Base-by-base conservation (phyloP, 2,888 invertebrate species). In the Epinotia demarniana region DNA sequence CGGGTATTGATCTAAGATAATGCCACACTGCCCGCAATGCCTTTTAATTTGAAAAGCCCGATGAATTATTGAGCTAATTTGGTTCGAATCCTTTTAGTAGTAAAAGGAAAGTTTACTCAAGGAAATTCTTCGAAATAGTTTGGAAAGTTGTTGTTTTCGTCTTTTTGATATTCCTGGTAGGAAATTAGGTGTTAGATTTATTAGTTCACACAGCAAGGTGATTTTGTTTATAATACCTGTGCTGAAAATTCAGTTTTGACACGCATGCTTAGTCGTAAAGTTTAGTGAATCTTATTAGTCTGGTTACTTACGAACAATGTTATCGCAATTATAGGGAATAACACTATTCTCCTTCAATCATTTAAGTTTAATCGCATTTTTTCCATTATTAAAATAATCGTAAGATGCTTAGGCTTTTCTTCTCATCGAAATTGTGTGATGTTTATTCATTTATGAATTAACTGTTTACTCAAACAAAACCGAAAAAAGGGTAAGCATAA, bases 1-100 rank as follows among this genome's bases (percentile, higher is more conserved):
- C 23, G 76, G 72, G 72, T 80, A 84, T 86, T 80, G 81, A 83
- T 83, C 80, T 79, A 77, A 67, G 76, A 75, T 74, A 80, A 79
- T 76, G 76, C 79, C 79, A 80, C 79, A 80, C 74, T 77, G 61
- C 23, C 72, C 61, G 27, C 66, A 67, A 67, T 62, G 27, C 19
- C 55, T 75, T 72, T 75, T 75, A 49, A 67, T 75, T 75, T 61
- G 61, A 60, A 60, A 33, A 71, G 18, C 18, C 23, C 13, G 11
- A 63, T 60, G 60, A 63, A 73, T 67, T 27, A 73, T 73, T 66
- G 53, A 73, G 33, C 66, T 5, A 73, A 73, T 73, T 66, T 67
- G 60, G 60, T 67, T 53, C n/a, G 67, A 67, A 73, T 67, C 67
- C 61, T 61, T 75, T 67, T 71, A 71, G 55, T 46, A 27, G 46